Evolutionary conservation across 2,888 invertebrate genomes (phyloP).

Genomic region (Charanyca ferruginea): DNA sequence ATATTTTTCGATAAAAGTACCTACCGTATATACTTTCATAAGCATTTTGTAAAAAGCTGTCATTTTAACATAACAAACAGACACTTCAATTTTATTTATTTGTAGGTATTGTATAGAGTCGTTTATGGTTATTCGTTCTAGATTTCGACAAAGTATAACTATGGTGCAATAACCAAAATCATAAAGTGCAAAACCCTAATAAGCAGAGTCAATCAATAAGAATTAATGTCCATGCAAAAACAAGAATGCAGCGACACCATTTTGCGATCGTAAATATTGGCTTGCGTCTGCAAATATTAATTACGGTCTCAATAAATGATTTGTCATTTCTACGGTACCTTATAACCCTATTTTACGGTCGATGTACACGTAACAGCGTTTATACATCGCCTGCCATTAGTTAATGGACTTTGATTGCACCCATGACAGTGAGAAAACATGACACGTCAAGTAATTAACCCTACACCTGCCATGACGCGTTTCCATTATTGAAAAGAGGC

Average conservation of each 20-base stretch:
- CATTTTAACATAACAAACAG: too few species aligned
- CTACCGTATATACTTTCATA: too few species aligned
- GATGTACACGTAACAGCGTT: constrained; percentile 25
- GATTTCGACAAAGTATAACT: too few species aligned
- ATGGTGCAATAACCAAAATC: background rate
- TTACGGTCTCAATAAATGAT: constrained; percentile 2
- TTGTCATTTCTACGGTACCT: constrained; percentile 8
- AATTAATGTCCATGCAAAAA: background rate
- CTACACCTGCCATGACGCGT: constrained; percentile 25
- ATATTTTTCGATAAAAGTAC: too few species aligned
- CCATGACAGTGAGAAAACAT: constrained; percentile 59
- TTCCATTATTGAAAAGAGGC: constrained; percentile 59
- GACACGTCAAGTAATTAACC: constrained; percentile 57
- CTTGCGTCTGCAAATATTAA: background rate
- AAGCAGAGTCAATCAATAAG: background rate
- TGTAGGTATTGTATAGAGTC: too few species aligned
- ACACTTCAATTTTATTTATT: too few species aligned
- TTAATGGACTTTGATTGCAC: constrained; percentile 76
- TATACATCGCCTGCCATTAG: constrained; percentile 66
- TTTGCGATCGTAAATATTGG: constrained; percentile 1
- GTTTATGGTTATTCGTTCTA: background rate
- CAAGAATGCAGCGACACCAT: background rate
- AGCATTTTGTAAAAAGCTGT: too few species aligned
- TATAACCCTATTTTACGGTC: constrained; percentile 18
- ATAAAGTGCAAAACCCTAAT: background rate